Evolutionary conservation across 2,888 invertebrate genomes (phyloP).

Genomic region (Desoria tigrina): DNA sequence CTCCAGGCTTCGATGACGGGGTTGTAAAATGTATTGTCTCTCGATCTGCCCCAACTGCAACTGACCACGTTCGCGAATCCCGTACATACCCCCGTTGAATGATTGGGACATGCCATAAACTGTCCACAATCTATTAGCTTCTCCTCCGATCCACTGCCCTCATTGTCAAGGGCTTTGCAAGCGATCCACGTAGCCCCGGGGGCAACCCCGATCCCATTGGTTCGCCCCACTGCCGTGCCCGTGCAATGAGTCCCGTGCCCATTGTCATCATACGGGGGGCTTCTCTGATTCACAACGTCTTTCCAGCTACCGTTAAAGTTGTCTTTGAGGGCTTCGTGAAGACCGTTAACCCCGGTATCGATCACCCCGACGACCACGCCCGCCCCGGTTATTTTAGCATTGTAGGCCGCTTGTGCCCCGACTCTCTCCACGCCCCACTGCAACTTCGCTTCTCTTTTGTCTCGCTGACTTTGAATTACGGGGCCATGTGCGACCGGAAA

Average conservation of each 20-base stretch:
- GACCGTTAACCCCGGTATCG: not conserved
- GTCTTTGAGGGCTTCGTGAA: not conserved
- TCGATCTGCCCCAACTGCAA: conserved; percentile 9
- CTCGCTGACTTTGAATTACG: too few species aligned
- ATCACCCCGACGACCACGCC: conserved; percentile 7
- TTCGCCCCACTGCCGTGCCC: not conserved
- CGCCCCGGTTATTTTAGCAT: not conserved
- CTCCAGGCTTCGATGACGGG: conserved; percentile 1
- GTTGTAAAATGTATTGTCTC: conserved; percentile 4
- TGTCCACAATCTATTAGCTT: not conserved
- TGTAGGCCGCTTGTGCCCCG: not conserved
- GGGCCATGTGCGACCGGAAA: not conserved
- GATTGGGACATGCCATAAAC: not conserved
- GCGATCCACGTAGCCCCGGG: not conserved
- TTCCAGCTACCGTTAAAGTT: conserved; percentile 15
- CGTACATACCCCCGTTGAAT: not conserved
- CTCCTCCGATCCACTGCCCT: not conserved
- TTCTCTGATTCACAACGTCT: not conserved
- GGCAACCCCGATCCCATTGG: conserved; percentile 10
- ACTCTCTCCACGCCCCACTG: conserved; percentile 13
- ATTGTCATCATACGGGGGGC: conserved; percentile 7
- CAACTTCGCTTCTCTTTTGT: not conserved
- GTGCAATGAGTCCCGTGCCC: conserved; percentile 7
- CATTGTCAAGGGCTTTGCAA: not conserved
- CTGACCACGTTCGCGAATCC: not conserved